These are phyloP conservation scores for Hypanus sabinus DNA, from an alignment of 2,113 vertebrate genomes.

Conservation along the genomic window DNA sequence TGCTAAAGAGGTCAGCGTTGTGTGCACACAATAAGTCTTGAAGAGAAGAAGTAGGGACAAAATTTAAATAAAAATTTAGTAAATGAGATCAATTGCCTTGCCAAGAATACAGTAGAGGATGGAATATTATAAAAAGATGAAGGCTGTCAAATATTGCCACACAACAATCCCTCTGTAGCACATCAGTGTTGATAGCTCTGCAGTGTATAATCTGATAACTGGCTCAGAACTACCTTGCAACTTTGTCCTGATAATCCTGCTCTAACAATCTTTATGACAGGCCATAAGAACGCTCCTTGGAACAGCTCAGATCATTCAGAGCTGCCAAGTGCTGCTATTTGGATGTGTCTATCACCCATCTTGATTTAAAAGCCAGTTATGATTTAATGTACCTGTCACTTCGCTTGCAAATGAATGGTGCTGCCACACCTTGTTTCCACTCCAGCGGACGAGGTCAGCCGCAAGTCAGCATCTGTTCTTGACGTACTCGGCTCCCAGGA, in stretches of 20 bases:
- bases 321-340: not conserved
- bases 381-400: not conserved
- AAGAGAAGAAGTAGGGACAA: no score
- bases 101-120: not conserved
- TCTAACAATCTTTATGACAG: conserved; percentile 14
- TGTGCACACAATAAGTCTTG: not conserved
- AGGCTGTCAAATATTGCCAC: not conserved
- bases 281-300: not conserved
- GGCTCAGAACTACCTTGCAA: conserved; percentile 5
- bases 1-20: not conserved
- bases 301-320: not conserved
- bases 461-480: not conserved
- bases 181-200: not conserved
- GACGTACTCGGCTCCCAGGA: no score
- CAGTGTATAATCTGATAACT: not conserved
- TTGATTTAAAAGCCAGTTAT: not conserved
- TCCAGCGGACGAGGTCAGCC: not conserved
- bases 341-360: not conserved
- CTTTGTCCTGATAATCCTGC: conserved; percentile 13
- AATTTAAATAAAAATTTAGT: not conserved
- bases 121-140: not conserved
- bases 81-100: not conserved
- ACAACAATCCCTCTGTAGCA: not conserved
- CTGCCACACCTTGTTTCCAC: not conserved
- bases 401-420: not conserved